Evolutionary conservation across 2,797 vertebrate genomes (phyloP).

Genomic region (Lycodopsis pacificus): DNA sequence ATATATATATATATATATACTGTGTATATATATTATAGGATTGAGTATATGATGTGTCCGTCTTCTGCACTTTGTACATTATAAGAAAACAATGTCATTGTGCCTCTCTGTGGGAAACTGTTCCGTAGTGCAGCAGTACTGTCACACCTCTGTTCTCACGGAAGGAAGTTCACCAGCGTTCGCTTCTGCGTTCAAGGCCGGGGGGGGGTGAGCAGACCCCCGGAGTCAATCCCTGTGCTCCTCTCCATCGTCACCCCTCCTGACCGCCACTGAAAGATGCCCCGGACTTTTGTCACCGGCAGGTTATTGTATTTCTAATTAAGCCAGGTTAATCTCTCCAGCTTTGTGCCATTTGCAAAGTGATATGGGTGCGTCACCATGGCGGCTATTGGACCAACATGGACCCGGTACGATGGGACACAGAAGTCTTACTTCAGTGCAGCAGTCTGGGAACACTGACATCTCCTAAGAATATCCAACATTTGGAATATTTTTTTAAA

Average conservation of each 20-base stretch:
- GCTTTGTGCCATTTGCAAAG: conserved; percentile 71
- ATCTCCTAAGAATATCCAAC: not conserved
- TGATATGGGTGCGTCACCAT: conserved; percentile 64
- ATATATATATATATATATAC: not conserved
- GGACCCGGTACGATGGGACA: not conserved
- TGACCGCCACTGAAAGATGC: conserved; percentile 60
- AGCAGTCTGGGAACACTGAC: not conserved
- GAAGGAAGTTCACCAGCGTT: conserved; percentile 12
- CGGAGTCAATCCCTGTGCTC: conserved; percentile 66
- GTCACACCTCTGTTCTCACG: not conserved
- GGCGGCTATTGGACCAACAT: conserved; percentile 42
- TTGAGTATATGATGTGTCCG: not conserved
- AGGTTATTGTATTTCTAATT: conserved; percentile 84
- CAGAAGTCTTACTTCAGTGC: not conserved
- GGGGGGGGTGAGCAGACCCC: conserved; percentile 43
- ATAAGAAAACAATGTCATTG: not conserved
- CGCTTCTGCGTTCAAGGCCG: conserved; percentile 24
- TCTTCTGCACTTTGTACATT: not conserved
- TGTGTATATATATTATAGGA: not conserved
- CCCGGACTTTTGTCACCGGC: conserved; percentile 75
- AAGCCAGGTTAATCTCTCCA: conserved; percentile 72
- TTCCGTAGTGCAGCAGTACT: not conserved
- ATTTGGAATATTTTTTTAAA: not conserved
- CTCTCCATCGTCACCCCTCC: conserved; percentile 67
- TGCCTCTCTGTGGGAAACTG: too few species aligned